Evolutionary conservation across 2,888 invertebrate genomes (phyloP).

Genomic region (Geophilus truncorum): DNA sequence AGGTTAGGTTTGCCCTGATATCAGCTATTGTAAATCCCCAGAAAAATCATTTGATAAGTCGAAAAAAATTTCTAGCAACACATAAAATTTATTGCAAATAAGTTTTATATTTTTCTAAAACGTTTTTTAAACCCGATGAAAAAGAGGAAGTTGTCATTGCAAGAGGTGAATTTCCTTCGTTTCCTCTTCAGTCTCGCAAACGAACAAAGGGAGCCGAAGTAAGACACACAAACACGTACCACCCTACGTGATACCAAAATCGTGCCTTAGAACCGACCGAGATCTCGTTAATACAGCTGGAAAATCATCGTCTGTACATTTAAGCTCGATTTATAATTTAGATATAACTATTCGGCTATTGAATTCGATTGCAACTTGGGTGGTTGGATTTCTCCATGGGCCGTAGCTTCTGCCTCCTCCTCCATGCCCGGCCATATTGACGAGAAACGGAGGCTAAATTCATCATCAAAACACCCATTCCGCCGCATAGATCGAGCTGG

Average conservation of each 20-base stretch:
- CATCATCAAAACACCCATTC: conserved; percentile 18
- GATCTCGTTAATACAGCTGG: not conserved
- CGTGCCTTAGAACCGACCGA: not conserved
- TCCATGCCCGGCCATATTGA: conserved; percentile 33
- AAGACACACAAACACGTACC: conserved; percentile 7
- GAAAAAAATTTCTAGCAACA: not conserved
- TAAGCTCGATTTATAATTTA: not conserved
- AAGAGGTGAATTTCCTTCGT: not conserved
- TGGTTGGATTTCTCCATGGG: conserved; percentile 30
- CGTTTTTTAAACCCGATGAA: not conserved
- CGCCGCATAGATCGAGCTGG: conserved; percentile 18
- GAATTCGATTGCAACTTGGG: not conserved
- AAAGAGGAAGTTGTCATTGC: conserved; percentile 25
- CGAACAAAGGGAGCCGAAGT: conserved; percentile 27
- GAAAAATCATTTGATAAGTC: not conserved
- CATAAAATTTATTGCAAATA: not conserved
- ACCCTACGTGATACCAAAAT: conserved; percentile 1
- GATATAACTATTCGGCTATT: not conserved
- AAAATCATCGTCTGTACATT: not conserved
- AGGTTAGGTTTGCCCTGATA: not conserved
- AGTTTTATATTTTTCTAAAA: not conserved
- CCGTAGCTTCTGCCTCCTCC: conserved; percentile 31
- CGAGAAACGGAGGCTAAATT: not conserved
- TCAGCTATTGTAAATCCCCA: not conserved
- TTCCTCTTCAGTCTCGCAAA: conserved; percentile 21